Conservation (phyloP, 1,140 invertebrate genomes). For the Globodera ellingtonae region DNA sequence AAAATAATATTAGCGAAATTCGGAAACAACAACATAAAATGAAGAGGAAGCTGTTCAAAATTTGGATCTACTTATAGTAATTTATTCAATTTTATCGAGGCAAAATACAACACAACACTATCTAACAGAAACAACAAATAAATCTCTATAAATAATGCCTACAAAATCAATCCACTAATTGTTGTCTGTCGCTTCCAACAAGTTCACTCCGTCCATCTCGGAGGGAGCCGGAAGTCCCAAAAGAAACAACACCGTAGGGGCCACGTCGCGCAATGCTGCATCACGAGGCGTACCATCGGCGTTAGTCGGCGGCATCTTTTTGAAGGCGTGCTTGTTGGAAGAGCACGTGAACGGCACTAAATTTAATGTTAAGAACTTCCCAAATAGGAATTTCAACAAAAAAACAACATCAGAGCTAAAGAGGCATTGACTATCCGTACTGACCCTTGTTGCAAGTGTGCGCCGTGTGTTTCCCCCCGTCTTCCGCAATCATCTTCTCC, state of each 20-base stretch:
- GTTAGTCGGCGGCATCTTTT: constrained; percentile 23
- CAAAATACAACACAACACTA: neutral
- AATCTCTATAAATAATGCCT: neutral
- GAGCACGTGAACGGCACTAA: constrained; percentile 65
- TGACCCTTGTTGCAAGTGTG: constrained; percentile 67
- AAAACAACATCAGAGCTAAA: no score
- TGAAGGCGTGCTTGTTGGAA: constrained; percentile 56
- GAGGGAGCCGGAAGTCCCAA: constrained; percentile 65
- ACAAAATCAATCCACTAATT: neutral
- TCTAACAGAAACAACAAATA: neutral
- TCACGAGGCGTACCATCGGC: constrained; percentile 47
- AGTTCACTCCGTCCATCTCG: constrained; percentile 67
- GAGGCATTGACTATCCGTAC: constrained; percentile 46
- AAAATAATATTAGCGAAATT: neutral
- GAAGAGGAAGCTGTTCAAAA: neutral
- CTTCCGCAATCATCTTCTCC: constrained; percentile 67
- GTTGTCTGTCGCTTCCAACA: constrained; percentile 48
- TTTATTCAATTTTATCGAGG: neutral
- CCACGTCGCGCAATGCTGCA: constrained; percentile 68
- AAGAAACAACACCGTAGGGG: constrained; percentile 63
- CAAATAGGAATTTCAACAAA: neutral
- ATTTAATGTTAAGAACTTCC: neutral
- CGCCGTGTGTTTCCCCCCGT: constrained; percentile 67
- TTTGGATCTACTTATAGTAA: no score
- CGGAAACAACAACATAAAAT: neutral